phyloP scores from a whole-genome alignment of 2,888 invertebrate species.

The Acanthosepion pharaonis region DNA sequence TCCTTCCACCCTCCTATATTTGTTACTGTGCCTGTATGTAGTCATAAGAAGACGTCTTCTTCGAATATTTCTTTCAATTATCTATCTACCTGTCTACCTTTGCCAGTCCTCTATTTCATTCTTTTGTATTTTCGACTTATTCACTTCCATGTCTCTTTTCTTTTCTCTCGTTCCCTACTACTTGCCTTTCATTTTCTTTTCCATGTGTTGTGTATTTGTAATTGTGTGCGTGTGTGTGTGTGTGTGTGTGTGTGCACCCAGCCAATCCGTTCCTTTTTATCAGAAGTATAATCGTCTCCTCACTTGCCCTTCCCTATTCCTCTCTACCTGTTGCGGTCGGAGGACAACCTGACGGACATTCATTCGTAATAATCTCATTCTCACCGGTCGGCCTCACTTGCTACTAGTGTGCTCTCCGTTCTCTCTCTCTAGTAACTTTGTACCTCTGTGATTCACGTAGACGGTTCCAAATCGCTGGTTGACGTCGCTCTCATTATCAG shows the following conservation, averaged over 20 bases:
- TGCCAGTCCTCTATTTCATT: background rate
- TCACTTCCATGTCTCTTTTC: background rate
- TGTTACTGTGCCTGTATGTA: background rate
- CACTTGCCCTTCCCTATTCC: background rate
- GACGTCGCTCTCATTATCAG: background rate
- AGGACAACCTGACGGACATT: background rate
- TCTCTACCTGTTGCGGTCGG: background rate
- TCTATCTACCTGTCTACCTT: background rate
- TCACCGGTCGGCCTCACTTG: background rate
- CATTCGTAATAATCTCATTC: background rate
- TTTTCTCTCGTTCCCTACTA: background rate
- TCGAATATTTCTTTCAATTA: background rate
- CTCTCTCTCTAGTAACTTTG: background rate
- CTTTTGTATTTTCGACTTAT: background rate
- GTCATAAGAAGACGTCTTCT: too few relatives aligned
- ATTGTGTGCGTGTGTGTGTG: too few relatives aligned
- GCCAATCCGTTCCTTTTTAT: too few relatives aligned
- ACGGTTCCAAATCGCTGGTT: background rate
- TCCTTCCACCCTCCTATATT: background rate
- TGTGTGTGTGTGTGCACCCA: too few relatives aligned
- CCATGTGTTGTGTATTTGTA: too few relatives aligned
- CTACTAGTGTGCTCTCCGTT: background rate
- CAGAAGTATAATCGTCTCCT: background rate
- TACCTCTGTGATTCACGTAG: background rate
- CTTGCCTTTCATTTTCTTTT: background rate